Evolutionary conservation across 2,888 invertebrate species (phyloP).

Genomic region (Odontomyia ornata): DNA sequence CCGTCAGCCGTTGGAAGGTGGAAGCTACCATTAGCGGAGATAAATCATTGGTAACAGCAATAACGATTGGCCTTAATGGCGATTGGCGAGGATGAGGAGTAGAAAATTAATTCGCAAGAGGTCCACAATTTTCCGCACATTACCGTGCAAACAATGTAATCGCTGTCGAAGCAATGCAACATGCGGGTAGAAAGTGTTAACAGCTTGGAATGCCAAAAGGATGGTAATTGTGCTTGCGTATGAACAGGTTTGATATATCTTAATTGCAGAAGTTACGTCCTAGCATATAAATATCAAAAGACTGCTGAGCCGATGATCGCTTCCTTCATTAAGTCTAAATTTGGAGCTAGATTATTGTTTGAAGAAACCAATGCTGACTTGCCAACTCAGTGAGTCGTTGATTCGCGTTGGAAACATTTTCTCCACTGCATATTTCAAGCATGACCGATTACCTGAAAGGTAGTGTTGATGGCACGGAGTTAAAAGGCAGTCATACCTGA

Average conservation of each 20-base stretch:
- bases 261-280: too few species aligned
- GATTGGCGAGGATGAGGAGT: slow-evolving; percentile 39
- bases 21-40: slow-evolving; percentile 43
- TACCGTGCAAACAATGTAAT: slow-evolving; percentile 32
- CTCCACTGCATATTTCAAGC: not conserved
- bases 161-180: not conserved
- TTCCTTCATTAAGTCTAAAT: too few species aligned
- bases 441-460: not conserved
- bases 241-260: too few species aligned
- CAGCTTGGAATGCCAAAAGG: too few species aligned
- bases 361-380: too few species aligned
- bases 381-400: too few species aligned
- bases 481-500: not conserved
- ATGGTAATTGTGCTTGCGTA: too few species aligned
- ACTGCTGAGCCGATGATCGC: too few species aligned
- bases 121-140: slow-evolving; percentile 35
- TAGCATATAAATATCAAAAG: too few species aligned
- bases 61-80: slow-evolving; percentile 45
- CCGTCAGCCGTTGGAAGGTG: slow-evolving; percentile 12
- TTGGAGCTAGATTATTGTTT: too few species aligned
- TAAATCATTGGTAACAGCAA: slow-evolving; percentile 45
- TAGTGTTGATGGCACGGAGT: not conserved
- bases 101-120: slow-evolving; percentile 45
- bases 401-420: not conserved
- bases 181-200: slow-evolving; percentile 5